Conservation (phyloP, 2,113 vertebrate genomes). For the Lanius collurio region DNA sequence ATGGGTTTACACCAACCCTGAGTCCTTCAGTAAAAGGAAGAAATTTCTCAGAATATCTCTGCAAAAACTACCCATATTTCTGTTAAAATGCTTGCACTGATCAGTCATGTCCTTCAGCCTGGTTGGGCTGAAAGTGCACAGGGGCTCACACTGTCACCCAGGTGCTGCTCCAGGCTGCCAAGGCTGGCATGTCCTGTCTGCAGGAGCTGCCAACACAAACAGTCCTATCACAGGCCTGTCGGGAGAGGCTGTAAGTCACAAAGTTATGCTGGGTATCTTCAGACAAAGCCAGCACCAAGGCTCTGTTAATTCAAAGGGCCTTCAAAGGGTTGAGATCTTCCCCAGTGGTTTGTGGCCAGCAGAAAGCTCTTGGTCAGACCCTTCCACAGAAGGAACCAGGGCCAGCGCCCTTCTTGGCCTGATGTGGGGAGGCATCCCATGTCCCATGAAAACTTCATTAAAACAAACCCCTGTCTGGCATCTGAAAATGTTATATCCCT, state of each 20-base stretch:
- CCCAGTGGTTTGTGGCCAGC: background rate
- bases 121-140: background rate
- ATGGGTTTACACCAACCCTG: background rate
- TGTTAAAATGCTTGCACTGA: background rate
- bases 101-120: background rate
- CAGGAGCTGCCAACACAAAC: background rate
- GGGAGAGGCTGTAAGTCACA: fast-evolving
- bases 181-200: fast-evolving
- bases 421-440: fast-evolving
- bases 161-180: background rate
- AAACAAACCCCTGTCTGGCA: background rate
- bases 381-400: background rate
- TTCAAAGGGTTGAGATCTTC: background rate
- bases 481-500: background rate
- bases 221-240: background rate
- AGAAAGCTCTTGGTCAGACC: background rate
- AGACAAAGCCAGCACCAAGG: background rate
- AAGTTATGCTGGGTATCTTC: background rate
- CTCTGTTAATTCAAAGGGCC: background rate
- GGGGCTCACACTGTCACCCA: fast-evolving
- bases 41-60: background rate
- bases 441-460: background rate
- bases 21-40: background rate
- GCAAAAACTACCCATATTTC: background rate
- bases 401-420: fast-evolving